Percentiles rank a stretch among this genome's conserved stretches.
These are phyloP conservation scores for Sebastes hubbsi DNA, from an alignment of 2,797 vertebrate species.

Conservation along the genomic window DNA sequence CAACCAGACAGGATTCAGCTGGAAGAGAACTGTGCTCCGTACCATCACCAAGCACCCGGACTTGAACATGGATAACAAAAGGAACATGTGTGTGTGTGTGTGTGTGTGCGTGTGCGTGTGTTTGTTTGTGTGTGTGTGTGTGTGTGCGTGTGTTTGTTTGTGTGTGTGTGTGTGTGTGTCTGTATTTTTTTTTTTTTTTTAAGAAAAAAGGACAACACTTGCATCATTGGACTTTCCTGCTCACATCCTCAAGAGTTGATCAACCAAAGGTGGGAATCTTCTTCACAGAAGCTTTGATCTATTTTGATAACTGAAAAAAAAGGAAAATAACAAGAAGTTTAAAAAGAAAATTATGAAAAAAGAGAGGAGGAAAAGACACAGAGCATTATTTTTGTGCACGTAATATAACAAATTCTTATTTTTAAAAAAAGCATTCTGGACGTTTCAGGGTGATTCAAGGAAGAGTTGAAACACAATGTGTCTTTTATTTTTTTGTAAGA, in stretches of 20 bases:
- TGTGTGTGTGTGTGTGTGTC: background rate
- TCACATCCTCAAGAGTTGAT: constrained; percentile 74
- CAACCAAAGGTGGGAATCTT: constrained; percentile 81
- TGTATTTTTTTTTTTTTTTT: constrained; percentile 25
- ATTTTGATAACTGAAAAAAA: constrained; percentile 85
- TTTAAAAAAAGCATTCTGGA: constrained; percentile 79
- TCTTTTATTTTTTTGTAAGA: constrained; percentile 83
- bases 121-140: background rate
- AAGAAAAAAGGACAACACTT: constrained; percentile 68
- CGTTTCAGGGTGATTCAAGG: constrained; percentile 78
- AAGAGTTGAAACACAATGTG: constrained; percentile 81
- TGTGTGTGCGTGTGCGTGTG: background rate
- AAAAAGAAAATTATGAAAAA: constrained; percentile 45
- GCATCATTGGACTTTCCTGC: constrained; percentile 66
- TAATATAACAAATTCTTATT: constrained; percentile 80
- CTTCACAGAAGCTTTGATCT: constrained; percentile 80
- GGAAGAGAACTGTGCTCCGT: constrained; percentile 63
- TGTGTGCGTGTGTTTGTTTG: background rate
- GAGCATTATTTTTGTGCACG: constrained; percentile 83
- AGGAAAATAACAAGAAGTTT: constrained; percentile 49
- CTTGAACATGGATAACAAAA: constrained; percentile 79
- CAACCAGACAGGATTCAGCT: constrained; percentile 65
- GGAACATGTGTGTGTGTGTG: constrained; percentile 61
- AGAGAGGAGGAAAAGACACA: constrained; percentile 70
- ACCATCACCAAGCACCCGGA: constrained; percentile 67